phyloP scores from a whole-genome alignment of 1,140 invertebrate genomes.

The Physella acuta region DNA sequence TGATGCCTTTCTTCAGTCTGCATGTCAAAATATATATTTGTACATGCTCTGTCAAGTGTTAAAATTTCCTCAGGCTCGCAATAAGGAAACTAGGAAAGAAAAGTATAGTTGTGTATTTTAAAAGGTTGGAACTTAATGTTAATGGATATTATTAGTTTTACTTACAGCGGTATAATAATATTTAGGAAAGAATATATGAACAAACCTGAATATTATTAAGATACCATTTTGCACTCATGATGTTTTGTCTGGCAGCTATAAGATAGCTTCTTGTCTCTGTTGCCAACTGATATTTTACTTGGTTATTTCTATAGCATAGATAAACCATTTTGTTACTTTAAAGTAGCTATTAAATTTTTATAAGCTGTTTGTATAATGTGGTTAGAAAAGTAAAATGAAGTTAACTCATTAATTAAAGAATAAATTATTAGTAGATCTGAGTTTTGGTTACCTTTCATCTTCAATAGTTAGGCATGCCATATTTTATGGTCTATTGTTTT shows the following conservation, averaged over 20 bases:
- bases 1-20: constrained; percentile 61
- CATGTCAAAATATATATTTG: constrained; percentile 67
- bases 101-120: not conserved
- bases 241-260: constrained; percentile 65
- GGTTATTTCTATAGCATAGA: too few species aligned
- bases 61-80: constrained; percentile 65
- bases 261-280: constrained; percentile 67
- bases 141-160: not conserved
- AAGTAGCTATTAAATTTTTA: too few species aligned
- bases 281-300: constrained; percentile 60
- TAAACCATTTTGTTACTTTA: too few species aligned
- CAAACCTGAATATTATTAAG: constrained; percentile 62
- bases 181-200: not conserved
- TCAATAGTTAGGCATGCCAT: too few species aligned
- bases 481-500: too few species aligned
- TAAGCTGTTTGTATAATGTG: too few species aligned
- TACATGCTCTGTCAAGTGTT: constrained; percentile 63
- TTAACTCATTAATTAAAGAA: too few species aligned
- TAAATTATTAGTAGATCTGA: too few species aligned
- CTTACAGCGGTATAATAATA: not conserved
- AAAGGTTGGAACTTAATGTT: not conserved
- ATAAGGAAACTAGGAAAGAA: constrained; percentile 64
- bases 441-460: too few species aligned
- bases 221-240: constrained; percentile 65
- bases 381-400: too few species aligned